Evolutionary conservation across 2,113 vertebrate genomes (phyloP).

Genomic region (Sitta europaea): DNA sequence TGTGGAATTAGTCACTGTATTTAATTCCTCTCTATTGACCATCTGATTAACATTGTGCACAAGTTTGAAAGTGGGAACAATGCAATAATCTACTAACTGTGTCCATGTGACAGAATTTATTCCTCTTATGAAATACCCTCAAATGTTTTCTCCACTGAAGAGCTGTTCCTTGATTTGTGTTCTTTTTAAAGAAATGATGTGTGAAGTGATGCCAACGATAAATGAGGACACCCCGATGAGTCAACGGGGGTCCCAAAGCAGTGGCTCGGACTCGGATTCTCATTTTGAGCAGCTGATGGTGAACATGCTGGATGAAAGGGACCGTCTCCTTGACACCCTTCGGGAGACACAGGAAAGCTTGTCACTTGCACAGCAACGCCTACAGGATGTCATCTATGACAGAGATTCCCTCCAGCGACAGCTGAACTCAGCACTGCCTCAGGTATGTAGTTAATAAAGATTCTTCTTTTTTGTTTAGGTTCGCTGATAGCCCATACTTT

Average conservation of each 20-base stretch:
- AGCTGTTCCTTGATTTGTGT: conserved; percentile 7
- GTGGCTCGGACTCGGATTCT: conserved; percentile 94
- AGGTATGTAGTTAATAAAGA: conserved; percentile 74
- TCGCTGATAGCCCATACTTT: neutral
- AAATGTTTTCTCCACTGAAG: conserved; percentile 13
- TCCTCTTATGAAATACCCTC: neutral
- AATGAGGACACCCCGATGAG: conserved; percentile 98
- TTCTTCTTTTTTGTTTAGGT: neutral
- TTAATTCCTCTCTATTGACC: conserved; percentile 4
- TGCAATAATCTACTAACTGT: conserved; percentile 14
- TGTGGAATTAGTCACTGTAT: neutral
- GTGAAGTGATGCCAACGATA: conserved; percentile 99
- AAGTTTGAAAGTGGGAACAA: conserved; percentile 37
- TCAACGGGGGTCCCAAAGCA: conserved; percentile 96
- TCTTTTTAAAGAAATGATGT: conserved; percentile 90
- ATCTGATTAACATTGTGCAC: conserved; percentile 31
- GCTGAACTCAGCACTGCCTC: conserved; percentile 95
- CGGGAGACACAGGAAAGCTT: conserved; percentile 98
- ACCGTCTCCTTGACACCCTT: conserved; percentile 95
- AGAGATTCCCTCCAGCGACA: conserved; percentile 95
- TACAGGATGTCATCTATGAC: conserved; percentile 97
- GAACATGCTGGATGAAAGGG: conserved; percentile 98
- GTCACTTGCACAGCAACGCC: conserved; percentile 90
- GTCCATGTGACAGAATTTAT: neutral
- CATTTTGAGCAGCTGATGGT: conserved; percentile 99